phyloP scores from a whole-genome alignment of 1,140 invertebrate species.

The Trialeurodes vaporariorum region DNA sequence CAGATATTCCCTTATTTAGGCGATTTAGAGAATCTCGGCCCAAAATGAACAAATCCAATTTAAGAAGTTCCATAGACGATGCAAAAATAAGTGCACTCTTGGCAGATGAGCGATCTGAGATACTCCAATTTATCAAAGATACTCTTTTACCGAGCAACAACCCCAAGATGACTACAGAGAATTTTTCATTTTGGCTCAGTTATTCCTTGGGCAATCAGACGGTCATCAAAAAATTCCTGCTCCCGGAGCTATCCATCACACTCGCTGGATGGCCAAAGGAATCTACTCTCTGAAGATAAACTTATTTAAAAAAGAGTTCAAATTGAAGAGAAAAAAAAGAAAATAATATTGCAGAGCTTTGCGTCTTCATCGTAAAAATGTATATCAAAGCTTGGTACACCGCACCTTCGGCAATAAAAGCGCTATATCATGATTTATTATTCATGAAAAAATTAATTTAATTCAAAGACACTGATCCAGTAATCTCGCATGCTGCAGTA shows the following conservation, averaged over 20 bases:
- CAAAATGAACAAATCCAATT: constrained; percentile 14
- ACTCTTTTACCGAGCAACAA: constrained; percentile 2
- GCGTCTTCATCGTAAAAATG: constrained; percentile 20
- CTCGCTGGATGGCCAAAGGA: constrained; percentile 5
- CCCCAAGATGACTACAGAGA: constrained; percentile 14
- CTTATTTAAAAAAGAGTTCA: constrained; percentile 7
- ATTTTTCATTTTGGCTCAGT: constrained; percentile 10
- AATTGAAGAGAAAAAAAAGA: constrained; percentile 19
- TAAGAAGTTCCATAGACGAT: constrained; percentile 8
- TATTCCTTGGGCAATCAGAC: constrained; percentile 6
- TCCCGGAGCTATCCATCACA: constrained; percentile 10
- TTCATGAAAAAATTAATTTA: constrained; percentile 12
- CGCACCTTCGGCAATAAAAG: constrained; percentile 10
- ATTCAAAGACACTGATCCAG: neutral
- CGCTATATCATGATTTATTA: constrained; percentile 13
- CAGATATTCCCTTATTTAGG: constrained; percentile 11
- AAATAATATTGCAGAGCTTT: constrained; percentile 14
- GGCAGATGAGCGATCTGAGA: neutral
- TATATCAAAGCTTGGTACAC: constrained; percentile 21
- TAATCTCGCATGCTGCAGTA: constrained; percentile 19
- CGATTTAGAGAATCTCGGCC: constrained; percentile 11
- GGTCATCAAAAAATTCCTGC: constrained; percentile 1
- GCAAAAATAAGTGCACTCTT: neutral
- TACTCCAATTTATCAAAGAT: constrained; percentile 1
- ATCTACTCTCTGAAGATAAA: constrained; percentile 6